These are phyloP conservation scores for Neomonachus schauinslandi DNA, from an alignment of 2,113 vertebrate species.

Conservation along the genomic window DNA sequence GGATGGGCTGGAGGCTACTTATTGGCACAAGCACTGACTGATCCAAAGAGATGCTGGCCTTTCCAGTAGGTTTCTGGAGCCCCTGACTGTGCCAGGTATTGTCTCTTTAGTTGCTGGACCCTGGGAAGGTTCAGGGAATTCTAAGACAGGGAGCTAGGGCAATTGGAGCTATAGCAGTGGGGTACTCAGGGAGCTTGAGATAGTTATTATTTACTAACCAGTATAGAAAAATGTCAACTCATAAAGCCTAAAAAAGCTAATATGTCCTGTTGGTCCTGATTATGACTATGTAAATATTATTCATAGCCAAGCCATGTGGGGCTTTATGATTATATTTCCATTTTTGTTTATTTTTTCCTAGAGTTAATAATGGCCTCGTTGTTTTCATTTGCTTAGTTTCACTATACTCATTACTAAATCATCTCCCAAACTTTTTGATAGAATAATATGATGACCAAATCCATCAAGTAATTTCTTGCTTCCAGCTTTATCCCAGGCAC, in stretches of 20 bases:
- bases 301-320: neutral
- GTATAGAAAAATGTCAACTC: neutral
- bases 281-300: neutral
- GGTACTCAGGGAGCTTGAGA: neutral
- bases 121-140: neutral
- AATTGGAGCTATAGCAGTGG: neutral
- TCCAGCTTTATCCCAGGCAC: neutral
- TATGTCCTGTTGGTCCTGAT: neutral
- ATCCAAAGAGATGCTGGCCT: neutral
- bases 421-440: slow-evolving; percentile 33
- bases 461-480: neutral
- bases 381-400: slow-evolving; percentile 55
- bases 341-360: slow-evolving; percentile 52
- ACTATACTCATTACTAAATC: neutral
- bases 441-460: slow-evolving; percentile 15
- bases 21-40: neutral
- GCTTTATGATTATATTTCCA: slow-evolving; percentile 39
- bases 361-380: neutral
- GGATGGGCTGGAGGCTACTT: neutral
- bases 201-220: slow-evolving; percentile 13
- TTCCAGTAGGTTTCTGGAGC: neutral
- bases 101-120: neutral
- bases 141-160: neutral
- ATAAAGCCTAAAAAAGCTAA: neutral
- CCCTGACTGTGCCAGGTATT: neutral